phyloP scores from a whole-genome alignment of 2,888 invertebrate genomes.

The Limnephilus rhombicus region DNA sequence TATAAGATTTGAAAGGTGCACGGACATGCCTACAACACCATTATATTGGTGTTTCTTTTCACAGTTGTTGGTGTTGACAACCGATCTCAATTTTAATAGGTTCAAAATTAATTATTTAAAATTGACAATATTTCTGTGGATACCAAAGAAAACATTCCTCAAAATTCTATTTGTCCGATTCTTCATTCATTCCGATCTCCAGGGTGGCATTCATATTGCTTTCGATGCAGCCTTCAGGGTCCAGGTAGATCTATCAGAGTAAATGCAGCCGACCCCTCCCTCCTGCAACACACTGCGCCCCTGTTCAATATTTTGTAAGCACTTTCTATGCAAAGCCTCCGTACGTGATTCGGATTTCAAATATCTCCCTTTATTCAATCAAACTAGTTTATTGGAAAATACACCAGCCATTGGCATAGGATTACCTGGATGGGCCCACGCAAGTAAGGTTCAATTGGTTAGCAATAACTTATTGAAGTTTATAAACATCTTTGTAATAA shows the following conservation, averaged over 20 bases:
- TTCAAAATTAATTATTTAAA: no score
- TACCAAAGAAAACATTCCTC: background rate
- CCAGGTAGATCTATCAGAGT: background rate
- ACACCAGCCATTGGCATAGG: background rate
- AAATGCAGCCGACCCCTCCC: background rate
- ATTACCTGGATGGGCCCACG: background rate
- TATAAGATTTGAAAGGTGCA: no score
- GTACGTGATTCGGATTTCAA: conserved; percentile 11
- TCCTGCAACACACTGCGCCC: background rate
- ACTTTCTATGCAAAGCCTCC: conserved; percentile 27
- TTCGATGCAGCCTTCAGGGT: background rate
- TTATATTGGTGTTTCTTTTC: no score
- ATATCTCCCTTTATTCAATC: conserved; percentile 11
- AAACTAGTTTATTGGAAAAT: conserved; percentile 1
- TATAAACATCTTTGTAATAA: no score
- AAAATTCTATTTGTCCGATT: background rate
- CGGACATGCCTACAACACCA: no score
- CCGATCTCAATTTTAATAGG: no score
- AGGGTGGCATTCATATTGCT: background rate
- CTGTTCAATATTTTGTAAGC: background rate
- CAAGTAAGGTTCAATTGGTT: background rate
- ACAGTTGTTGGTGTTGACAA: no score
- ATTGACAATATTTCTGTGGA: no score
- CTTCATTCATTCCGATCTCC: background rate
- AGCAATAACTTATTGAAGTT: no score